Conservation (phyloP, 2,113 vertebrate genomes). For the Platysternon megacephalum region DNA sequence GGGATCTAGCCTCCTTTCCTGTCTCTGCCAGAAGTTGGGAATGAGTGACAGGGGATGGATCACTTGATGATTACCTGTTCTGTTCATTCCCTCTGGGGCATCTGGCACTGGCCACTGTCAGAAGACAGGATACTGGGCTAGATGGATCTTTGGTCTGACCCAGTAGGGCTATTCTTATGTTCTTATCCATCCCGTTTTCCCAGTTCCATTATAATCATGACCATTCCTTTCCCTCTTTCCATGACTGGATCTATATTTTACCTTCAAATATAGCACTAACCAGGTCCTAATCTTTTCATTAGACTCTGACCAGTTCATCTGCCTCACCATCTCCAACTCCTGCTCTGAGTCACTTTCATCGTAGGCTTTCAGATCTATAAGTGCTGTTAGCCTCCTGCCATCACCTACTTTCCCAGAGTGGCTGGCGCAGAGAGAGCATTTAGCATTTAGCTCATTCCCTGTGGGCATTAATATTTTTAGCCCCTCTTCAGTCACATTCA, state of each 20-base stretch:
- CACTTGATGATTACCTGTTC: too few relatives aligned
- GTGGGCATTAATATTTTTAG: conserved; percentile 49
- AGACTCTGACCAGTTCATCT: neutral
- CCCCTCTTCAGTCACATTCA: conserved; percentile 51
- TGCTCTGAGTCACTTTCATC: neutral
- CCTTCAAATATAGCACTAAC: neutral
- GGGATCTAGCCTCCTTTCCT: neutral
- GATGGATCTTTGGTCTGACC: too few relatives aligned
- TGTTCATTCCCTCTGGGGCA: too few relatives aligned
- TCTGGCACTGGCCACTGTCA: too few relatives aligned
- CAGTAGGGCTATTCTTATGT: too few relatives aligned
- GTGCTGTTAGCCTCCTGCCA: neutral
- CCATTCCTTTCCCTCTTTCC: neutral
- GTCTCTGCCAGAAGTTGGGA: neutral
- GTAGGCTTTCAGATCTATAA: conserved; percentile 3
- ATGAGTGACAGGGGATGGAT: too few relatives aligned
- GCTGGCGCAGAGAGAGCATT: neutral
- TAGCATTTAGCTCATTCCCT: neutral
- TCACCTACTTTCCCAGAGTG: neutral
- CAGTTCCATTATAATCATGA: neutral
- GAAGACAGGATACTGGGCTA: too few relatives aligned
- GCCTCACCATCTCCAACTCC: neutral
- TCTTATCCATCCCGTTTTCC: neutral
- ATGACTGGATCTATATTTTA: neutral
- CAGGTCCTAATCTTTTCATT: neutral